Evolutionary conservation across 2,888 invertebrate species (phyloP).

Genomic region (Rotaria macrura): DNA sequence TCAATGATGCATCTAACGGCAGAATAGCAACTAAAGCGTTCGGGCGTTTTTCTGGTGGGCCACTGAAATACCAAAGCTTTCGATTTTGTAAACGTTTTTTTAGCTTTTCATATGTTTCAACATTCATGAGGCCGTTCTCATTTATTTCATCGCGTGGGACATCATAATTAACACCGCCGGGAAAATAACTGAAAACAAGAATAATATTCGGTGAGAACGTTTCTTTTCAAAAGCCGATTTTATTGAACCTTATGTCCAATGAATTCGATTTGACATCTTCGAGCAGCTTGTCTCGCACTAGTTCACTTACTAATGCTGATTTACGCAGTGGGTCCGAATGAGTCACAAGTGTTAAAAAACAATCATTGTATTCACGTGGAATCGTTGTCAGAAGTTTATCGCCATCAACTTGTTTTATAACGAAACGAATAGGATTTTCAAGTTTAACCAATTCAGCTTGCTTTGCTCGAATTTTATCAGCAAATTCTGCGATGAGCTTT

Average conservation of each 20-base stretch:
- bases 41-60: slow-evolving; percentile 24
- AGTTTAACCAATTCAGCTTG: neutral
- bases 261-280: neutral
- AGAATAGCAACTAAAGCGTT: slow-evolving; percentile 16
- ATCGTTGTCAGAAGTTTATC: neutral
- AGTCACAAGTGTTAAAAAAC: neutral
- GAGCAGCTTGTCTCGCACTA: neutral
- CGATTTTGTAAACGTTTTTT: slow-evolving; percentile 23
- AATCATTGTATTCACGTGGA: neutral
- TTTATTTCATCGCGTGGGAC: slow-evolving; percentile 25
- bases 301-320: neutral
- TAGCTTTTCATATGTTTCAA: slow-evolving; percentile 29
- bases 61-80: slow-evolving; percentile 26
- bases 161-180: slow-evolving; percentile 31
- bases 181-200: slow-evolving; percentile 23
- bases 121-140: slow-evolving; percentile 24
- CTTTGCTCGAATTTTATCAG: neutral
- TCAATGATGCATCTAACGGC: neutral
- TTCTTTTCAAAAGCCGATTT: neutral
- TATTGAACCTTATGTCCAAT: neutral
- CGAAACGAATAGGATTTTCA: neutral
- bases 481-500: neutral
- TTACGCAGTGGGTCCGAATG: neutral
- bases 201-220: neutral
- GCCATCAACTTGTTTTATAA: neutral